Base-by-base conservation (phyloP, 2,797 vertebrate genomes). In the Pelodytes ibericus region DNA sequence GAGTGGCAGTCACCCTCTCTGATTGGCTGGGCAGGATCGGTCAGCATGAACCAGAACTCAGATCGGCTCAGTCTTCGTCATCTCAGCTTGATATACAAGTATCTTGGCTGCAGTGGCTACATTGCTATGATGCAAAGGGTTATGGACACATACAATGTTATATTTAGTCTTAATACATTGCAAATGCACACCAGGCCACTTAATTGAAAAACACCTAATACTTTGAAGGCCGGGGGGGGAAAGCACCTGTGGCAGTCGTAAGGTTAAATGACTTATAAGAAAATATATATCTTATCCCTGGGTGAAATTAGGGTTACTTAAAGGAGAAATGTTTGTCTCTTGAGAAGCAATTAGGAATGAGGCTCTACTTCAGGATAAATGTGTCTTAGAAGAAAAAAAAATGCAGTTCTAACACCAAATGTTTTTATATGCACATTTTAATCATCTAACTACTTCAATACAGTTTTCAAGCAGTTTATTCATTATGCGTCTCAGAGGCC, bases 271-370 rank as follows among this genome's bases (percentile, higher is more conserved):
- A n/a, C 60, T 29, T 31, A 24, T 0, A 18, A 62, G 44, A 81
- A 25, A 74, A 64, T 47, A 76, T 24, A 66, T 47, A 76, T 25
- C 57, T n/a, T n/a, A 61, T 69, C n/a, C 47, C 16, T 66, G 36
- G 57, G 2, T 75, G 31, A 80, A 72, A 70, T 33, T n/a, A 13
- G 66, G 62, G 10, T 64, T 75, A 81, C 56, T 65, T 74, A 1
- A 15, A 4, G 15, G 81, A 80, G 53, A 78, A 81, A 47, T 74
- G 77, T 78, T 47, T 13, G 11, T 70, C 82, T 83, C 75, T 22
- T 41, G 62, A 85, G 84, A 75, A 76, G 71, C 62, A 81, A 82
- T 72, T 85, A 87, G 10, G 74, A 72, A 15, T 30, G 27, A 77
- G 81, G 81, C 33, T 77, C 39, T 26, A 75, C 70, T 69, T 58